These are phyloP conservation scores for Stegostoma tigrinum DNA, from an alignment of 2,113 vertebrate genomes.

Conservation along the genomic window DNA sequence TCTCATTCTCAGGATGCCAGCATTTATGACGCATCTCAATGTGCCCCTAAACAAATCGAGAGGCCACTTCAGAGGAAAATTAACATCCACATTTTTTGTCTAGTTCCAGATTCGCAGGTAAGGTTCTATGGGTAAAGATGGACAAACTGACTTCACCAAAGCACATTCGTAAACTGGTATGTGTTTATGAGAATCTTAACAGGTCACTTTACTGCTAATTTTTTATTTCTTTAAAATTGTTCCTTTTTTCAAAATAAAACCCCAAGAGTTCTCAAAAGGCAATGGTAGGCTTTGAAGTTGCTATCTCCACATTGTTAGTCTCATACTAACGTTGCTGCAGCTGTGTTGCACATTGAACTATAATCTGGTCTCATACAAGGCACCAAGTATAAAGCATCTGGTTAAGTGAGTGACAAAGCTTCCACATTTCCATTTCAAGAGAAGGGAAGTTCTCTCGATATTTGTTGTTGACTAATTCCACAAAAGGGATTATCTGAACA, in stretches of 20 bases:
- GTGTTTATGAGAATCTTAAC: neutral
- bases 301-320: neutral
- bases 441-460: neutral
- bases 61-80: too few species aligned
- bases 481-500: neutral
- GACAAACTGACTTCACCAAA: neutral
- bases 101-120: too few species aligned
- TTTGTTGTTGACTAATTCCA: too few species aligned
- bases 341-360: neutral
- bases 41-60: too few species aligned
- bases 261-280: too few species aligned
- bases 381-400: neutral
- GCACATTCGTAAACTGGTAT: neutral
- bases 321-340: neutral
- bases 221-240: too few species aligned
- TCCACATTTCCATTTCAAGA: neutral
- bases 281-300: neutral
- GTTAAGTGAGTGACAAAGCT: neutral
- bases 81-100: too few species aligned
- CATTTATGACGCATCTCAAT: too few species aligned
- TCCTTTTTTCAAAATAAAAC: too few species aligned
- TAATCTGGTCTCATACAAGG: neutral
- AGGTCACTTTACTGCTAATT: neutral
- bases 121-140: too few species aligned
- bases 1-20: neutral